phyloP scores from a whole-genome alignment of 2,888 invertebrate species.

The Hirtodrosophila cameraria region DNA sequence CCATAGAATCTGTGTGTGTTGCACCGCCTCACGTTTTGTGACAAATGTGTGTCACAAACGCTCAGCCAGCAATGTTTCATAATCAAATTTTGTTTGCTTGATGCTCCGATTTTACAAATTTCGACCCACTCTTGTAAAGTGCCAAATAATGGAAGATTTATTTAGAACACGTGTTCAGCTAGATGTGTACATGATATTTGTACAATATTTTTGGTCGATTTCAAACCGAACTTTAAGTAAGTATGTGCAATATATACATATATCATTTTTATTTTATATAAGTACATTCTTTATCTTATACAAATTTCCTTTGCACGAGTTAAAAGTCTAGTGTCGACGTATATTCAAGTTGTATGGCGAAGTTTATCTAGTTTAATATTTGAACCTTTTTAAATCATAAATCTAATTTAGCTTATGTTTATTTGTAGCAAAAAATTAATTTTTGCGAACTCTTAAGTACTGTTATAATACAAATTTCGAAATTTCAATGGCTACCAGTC shows the following conservation, averaged over 20 bases:
- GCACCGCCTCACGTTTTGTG: constrained; percentile 44
- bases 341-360: too few species aligned
- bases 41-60: constrained; percentile 52
- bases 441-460: too few species aligned
- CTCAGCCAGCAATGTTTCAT: constrained; percentile 55
- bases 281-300: background rate
- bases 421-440: too few species aligned
- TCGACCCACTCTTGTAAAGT: constrained; percentile 21
- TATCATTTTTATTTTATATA: background rate
- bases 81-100: constrained; percentile 56
- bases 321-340: too few species aligned
- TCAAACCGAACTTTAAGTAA: constrained; percentile 2
- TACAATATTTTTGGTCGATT: constrained; percentile 3
- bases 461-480: too few species aligned
- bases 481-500: too few species aligned
- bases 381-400: too few species aligned
- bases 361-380: too few species aligned
- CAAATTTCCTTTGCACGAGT: too few species aligned
- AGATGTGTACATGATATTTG: background rate
- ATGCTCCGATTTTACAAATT: constrained; percentile 40
- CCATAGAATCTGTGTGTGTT: constrained; percentile 19
- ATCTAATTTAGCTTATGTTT: too few species aligned
- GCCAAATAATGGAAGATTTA: constrained; percentile 48
- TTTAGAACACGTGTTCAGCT: constrained; percentile 22
- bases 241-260: too few species aligned